Conservation (phyloP, 2,113 vertebrate species). For the Progne subis region DNA sequence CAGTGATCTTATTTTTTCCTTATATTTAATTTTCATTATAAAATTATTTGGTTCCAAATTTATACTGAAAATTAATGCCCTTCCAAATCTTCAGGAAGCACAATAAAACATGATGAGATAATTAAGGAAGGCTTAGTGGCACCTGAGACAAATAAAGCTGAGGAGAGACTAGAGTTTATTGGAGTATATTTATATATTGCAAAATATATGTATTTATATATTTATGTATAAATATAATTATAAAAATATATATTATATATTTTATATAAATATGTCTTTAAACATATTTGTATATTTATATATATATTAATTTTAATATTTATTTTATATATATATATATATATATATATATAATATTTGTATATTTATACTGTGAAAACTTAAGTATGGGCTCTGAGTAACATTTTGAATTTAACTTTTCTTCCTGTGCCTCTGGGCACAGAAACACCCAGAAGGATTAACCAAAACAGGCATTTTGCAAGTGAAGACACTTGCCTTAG, state of each 20-base stretch:
- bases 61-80: too few species aligned
- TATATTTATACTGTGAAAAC: not conserved
- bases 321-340: not conserved
- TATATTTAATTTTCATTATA: not conserved
- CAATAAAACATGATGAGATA: not conserved
- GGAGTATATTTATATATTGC: not conserved
- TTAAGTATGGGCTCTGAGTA: not conserved
- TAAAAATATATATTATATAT: too few species aligned
- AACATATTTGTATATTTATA: too few species aligned
- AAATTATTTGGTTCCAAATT: not conserved
- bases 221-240: too few species aligned
- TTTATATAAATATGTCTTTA: too few species aligned
- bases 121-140: too few species aligned
- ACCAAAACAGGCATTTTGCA: not conserved
- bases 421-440: not conserved
- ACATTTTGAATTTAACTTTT: not conserved
- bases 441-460: not conserved
- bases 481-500: not conserved
- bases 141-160: not conserved
- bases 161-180: not conserved
- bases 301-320: too few species aligned
- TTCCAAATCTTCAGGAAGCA: not conserved
- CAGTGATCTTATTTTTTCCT: not conserved
- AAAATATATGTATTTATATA: too few species aligned
- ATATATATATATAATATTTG: too few species aligned